Percentiles rank a stretch among this genome's conserved stretches.
Evolutionary conservation across 2,888 invertebrate genomes (phyloP).

Genomic region (Lasioglossum lativentre): DNA sequence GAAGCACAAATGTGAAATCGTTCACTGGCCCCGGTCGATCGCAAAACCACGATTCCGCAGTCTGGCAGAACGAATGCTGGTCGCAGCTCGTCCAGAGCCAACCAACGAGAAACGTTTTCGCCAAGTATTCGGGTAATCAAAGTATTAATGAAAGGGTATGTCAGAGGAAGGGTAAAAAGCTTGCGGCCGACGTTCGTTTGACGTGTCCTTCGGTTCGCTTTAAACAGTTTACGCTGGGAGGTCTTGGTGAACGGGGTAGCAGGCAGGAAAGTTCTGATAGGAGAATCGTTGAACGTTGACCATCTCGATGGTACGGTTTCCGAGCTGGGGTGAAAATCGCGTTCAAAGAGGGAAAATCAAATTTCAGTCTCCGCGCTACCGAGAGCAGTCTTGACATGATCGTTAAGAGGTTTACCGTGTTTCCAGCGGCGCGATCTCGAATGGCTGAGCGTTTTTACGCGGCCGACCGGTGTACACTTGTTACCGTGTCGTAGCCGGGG

Average conservation of each 20-base stretch:
- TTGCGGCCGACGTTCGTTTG: neutral
- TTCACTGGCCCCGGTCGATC: neutral
- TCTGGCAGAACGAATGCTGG: neutral
- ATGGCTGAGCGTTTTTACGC: slow-evolving; percentile 36
- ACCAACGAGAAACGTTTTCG: neutral
- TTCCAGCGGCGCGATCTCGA: slow-evolving; percentile 8
- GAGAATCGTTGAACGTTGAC: neutral
- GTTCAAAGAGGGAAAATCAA: slow-evolving; percentile 23
- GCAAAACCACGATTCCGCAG: neutral
- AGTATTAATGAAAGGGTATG: neutral
- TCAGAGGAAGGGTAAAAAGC: neutral
- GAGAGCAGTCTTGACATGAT: neutral
- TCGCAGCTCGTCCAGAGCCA: neutral
- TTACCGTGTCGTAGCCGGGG: slow-evolving; percentile 15
- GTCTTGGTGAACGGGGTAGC: neutral
- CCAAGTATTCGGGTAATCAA: neutral
- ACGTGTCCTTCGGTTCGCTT: neutral
- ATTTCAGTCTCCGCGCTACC: slow-evolving; percentile 16
- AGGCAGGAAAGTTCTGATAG: neutral
- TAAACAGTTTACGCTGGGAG: neutral
- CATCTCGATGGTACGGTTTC: neutral
- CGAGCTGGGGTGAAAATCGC: neutral
- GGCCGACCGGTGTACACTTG: slow-evolving; percentile 16
- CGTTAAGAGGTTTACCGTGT: slow-evolving; percentile 40
- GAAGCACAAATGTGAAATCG: neutral